A percentile compares a stretch with the other conserved stretches of the same genome.
Evolutionary conservation across 2,888 invertebrate genomes (phyloP).

Genomic region (Aleiodes leptofemur): DNA sequence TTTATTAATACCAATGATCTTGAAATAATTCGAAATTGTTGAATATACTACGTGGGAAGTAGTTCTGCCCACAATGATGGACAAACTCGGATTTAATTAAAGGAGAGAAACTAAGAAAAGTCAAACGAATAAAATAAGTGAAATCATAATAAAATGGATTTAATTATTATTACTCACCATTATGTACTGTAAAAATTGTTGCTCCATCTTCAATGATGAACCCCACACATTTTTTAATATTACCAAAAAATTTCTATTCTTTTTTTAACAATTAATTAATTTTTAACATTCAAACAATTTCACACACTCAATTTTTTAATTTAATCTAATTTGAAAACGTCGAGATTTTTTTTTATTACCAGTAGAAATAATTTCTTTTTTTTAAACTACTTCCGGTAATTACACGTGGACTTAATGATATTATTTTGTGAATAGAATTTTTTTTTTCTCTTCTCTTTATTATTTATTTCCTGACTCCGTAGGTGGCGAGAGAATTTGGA

Average conservation of each 20-base stretch:
- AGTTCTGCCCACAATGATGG: conserved; percentile 28
- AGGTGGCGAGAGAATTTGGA: neutral
- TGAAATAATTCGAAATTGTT: neutral
- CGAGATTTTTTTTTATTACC: neutral
- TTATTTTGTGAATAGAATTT: neutral
- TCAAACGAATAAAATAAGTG: neutral
- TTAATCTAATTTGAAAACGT: neutral
- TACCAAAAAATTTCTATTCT: conserved; percentile 5
- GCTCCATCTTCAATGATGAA: neutral
- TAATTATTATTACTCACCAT: conserved; percentile 12
- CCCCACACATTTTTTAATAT: conserved; percentile 14
- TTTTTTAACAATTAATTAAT: conserved; percentile 4
- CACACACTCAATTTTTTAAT: neutral
- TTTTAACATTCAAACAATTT: conserved; percentile 4
- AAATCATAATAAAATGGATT: neutral
- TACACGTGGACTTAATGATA: neutral
- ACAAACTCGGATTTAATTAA: conserved; percentile 4
- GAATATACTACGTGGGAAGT: conserved; percentile 33
- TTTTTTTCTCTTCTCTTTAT: neutral
- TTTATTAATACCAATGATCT: neutral
- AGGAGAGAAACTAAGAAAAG: neutral
- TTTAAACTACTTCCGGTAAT: no score
- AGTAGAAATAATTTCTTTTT: no score
- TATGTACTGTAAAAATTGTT: neutral
- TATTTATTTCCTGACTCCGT: neutral